Evolutionary conservation across 2,797 vertebrate species (phyloP).

Genomic region (Enteromius radiatus): DNA sequence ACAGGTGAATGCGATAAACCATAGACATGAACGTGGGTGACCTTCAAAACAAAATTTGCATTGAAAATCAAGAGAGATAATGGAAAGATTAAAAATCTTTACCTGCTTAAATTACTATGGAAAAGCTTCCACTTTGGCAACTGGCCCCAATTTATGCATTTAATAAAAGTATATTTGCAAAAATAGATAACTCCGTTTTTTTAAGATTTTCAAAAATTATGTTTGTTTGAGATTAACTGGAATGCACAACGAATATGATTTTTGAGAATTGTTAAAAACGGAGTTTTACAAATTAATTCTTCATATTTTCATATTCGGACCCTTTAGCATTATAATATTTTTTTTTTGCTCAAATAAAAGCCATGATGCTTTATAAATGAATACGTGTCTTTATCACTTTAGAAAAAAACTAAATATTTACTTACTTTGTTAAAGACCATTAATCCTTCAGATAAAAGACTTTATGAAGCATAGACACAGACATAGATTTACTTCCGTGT

Average conservation of each 20-base stretch:
- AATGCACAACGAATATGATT: no score
- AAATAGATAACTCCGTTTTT: no score
- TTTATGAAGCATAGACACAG: background rate
- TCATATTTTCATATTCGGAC: no score
- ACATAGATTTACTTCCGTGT: background rate
- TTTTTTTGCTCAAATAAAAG: background rate
- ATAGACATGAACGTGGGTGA: background rate
- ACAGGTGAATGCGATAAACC: background rate
- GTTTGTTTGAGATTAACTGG: no score
- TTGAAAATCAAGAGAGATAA: background rate
- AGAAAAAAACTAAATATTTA: background rate
- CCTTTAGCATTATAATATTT: background rate
- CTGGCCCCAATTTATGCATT: no score
- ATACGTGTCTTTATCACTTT: background rate
- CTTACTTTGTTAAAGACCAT: slow-evolving; percentile 11
- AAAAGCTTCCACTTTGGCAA: background rate
- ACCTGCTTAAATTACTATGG: background rate
- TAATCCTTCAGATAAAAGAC: background rate
- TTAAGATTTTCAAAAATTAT: no score
- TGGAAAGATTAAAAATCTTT: background rate
- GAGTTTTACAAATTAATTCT: no score
- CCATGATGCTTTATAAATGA: background rate
- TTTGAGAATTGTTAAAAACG: no score
- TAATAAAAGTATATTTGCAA: no score
- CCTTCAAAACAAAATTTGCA: slow-evolving; percentile 1